Evolutionary conservation across 2,113 vertebrate species (phyloP).

Genomic region (Scophthalmus maximus): DNA sequence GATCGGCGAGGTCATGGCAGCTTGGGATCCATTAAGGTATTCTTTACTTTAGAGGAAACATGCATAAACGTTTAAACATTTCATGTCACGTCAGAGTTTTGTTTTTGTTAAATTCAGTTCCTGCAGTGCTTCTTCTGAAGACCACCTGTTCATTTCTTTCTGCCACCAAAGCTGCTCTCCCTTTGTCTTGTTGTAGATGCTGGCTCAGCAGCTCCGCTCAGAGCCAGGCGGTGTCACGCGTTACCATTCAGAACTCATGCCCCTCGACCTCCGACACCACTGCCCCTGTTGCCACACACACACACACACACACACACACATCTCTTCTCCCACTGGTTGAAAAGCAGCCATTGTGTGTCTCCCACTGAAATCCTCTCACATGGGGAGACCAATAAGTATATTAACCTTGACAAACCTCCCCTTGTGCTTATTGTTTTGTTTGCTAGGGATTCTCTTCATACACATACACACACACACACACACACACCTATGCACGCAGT

Average conservation of each 20-base stretch:
- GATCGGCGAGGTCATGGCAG: neutral
- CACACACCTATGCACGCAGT: conserved; percentile 4
- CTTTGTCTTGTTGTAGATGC: conserved; percentile 34
- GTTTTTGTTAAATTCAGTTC: conserved; percentile 5
- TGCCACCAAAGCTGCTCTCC: neutral
- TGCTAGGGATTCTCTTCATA: conserved; percentile 2
- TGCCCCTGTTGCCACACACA: conserved; percentile 21
- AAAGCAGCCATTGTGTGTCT: conserved; percentile 59
- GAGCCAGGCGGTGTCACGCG: conserved; percentile 43
- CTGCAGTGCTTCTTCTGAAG: conserved; percentile 2
- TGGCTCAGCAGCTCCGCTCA: conserved; percentile 44
- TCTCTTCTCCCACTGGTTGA: conserved; percentile 28
- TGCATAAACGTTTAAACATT: neutral
- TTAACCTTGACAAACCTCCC: conserved; percentile 50
- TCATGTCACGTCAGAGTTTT: neutral
- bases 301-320: conserved; percentile 12
- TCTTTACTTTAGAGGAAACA: too few relatives aligned
- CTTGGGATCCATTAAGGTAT: too few relatives aligned
- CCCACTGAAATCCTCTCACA: conserved; percentile 60
- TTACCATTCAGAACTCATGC: conserved; percentile 54
- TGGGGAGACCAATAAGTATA: conserved; percentile 48
- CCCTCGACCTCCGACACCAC: conserved; percentile 50
- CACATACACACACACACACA: neutral
- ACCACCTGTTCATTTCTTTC: conserved; percentile 49
- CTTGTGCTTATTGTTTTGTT: conserved; percentile 14